Conservation (phyloP, 2,888 invertebrate genomes). For the Polietes domitor region DNA sequence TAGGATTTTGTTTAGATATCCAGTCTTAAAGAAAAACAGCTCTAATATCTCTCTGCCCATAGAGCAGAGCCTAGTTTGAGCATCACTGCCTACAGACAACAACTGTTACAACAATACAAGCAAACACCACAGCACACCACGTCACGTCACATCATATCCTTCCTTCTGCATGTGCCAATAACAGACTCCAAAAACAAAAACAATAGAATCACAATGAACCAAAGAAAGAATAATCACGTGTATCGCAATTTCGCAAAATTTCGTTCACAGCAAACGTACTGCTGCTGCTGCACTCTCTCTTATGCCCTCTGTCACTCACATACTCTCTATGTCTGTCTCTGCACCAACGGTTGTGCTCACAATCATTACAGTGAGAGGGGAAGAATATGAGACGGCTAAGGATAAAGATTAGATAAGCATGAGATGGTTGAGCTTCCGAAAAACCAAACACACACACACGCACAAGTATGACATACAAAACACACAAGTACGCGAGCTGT, state of each 20-base stretch:
- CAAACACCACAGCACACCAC: background rate
- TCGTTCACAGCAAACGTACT: background rate
- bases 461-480: too few relatives aligned
- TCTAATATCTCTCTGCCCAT: too few relatives aligned
- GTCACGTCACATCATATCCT: background rate
- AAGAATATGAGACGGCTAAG: background rate
- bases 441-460: background rate
- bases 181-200: background rate
- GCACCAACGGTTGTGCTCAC: background rate
- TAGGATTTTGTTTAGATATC: too few relatives aligned
- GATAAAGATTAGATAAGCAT: background rate
- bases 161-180: background rate
- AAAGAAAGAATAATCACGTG: constrained; percentile 3
- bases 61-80: too few relatives aligned
- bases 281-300: background rate
- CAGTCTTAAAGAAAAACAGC: too few relatives aligned
- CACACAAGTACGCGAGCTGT: too few relatives aligned
- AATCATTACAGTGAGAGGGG: background rate
- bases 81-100: too few relatives aligned
- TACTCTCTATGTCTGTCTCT: background rate
- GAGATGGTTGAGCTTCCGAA: background rate
- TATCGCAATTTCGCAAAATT: background rate
- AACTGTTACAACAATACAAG: background rate
- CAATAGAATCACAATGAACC: background rate
- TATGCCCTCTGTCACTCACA: background rate